Conservation (phyloP, 1,140 invertebrate species). For the Drosophila lowei region DNA sequence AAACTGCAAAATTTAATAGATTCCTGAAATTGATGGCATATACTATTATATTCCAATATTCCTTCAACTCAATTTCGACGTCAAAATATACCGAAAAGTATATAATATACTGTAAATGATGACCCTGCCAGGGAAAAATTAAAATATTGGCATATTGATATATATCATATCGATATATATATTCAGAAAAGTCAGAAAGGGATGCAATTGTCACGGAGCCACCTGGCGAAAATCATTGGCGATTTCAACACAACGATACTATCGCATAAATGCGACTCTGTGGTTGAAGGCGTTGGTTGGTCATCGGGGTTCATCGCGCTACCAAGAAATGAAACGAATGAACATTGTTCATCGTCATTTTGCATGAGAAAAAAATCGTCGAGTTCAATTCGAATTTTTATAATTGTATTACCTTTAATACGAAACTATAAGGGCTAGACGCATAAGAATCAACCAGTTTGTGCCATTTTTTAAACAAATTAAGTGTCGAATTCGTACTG, state of each 20-base stretch:
- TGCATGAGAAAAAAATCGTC: constrained; percentile 78
- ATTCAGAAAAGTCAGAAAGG: too few species aligned
- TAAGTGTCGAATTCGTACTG: constrained; percentile 66
- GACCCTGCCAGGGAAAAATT: too few species aligned
- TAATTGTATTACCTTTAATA: constrained; percentile 72
- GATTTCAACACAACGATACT: constrained; percentile 4
- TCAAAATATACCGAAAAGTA: too few species aligned
- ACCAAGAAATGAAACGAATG: constrained; percentile 62
- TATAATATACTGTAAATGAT: too few species aligned
- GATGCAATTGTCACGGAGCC: too few species aligned
- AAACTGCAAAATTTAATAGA: too few species aligned
- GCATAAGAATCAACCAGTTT: constrained; percentile 71
- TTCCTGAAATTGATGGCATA: too few species aligned
- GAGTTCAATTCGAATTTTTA: constrained; percentile 66
- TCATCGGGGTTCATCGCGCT: constrained; percentile 59
- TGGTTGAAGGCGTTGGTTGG: constrained; percentile 72
- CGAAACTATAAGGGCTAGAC: constrained; percentile 65
- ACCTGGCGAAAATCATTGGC: too few species aligned
- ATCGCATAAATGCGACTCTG: constrained; percentile 37
- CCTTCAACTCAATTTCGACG: too few species aligned
- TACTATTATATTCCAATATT: too few species aligned
- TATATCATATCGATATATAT: too few species aligned
- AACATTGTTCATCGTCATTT: constrained; percentile 69
- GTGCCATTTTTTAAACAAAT: constrained; percentile 79
- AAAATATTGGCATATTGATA: too few species aligned